Base-by-base conservation (phyloP, 2,888 invertebrate genomes). In the Macaria liturata region DNA sequence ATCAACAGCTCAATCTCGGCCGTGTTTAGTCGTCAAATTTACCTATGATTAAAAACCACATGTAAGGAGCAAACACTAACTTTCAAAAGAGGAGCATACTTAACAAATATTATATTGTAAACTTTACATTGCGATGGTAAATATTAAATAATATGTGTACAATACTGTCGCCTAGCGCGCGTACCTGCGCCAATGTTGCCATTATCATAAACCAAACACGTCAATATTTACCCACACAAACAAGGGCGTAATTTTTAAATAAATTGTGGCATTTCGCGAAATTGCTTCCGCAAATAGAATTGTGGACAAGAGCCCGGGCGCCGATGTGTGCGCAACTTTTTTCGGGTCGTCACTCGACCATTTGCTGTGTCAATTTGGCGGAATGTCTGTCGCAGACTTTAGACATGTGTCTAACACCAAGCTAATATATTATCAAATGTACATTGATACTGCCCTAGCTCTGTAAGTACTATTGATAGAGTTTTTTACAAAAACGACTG, bases 201-300 rank as follows among this genome's bases (percentile, higher is more conserved):
- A 92, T 91, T 92, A 92, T 91, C 91, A 88, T 91, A 91, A 91
- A 88, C 90, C 92, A 92, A 92, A 92, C 88, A 92, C 81, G 87
- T 88, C 88, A 92, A 92, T 92, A 92, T 92, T 92, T 91, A 85
- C 83, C 78, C 83, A 84, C 83, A 90, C 90, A 91, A 91, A 91
- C 91, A 91, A 89, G 90, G 90, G 87, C 78, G 91, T 92, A 91
- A 91, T 92, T 92, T 92, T 92, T 92, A 91, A 92, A 92, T 91
- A 91, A 91, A 92, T 92, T 92, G 92, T 91, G 91, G 89, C 88
- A 89, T 90, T 90, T 91, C 81, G 90, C 89, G 80, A 91, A 91
- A 91, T 89, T 90, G 89, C 84, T 90, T 87, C 82, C 86, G 85
- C 90, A 91, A 91, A 91, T 88, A 90, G 79, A 81, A 84, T 80